A percentile compares a stretch with the other conserved stretches of the same genome.
Evolutionary conservation across 2,797 vertebrate species (phyloP).

Genomic region (Pipistrellus pipistrellus): DNA sequence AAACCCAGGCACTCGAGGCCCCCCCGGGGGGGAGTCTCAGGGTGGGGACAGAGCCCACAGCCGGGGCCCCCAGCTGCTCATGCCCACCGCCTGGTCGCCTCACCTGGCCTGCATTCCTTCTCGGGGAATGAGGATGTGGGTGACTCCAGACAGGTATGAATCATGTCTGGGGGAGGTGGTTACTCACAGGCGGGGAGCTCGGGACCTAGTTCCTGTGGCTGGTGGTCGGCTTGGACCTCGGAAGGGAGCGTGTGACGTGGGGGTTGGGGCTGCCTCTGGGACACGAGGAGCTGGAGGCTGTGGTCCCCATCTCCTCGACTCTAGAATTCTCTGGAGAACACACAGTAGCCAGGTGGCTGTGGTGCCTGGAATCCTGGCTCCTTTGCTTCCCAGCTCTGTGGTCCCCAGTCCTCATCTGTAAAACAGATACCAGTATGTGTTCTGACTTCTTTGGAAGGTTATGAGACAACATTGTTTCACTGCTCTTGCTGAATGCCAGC

Average conservation of each 20-base stretch:
- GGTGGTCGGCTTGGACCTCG: not conserved
- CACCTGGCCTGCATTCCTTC: conserved; percentile 55
- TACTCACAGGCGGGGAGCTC: conserved; percentile 50
- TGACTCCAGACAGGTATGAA: conserved; percentile 77
- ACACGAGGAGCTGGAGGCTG: not conserved
- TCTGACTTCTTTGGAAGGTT: not conserved
- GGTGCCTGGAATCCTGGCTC: rapidly evolving
- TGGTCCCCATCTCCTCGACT: not conserved
- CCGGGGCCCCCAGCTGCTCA: not conserved
- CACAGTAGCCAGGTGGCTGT: not conserved
- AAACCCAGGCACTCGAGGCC: rapidly evolving
- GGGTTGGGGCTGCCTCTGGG: not conserved
- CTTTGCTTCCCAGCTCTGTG: rapidly evolving
- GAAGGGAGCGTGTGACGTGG: not conserved
- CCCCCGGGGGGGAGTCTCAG: not conserved
- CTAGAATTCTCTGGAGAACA: not conserved
- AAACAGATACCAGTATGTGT: rapidly evolving
- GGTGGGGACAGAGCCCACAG: not conserved
- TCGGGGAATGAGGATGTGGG: conserved; percentile 61
- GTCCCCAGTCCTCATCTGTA: not conserved
- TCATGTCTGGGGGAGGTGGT: conserved; percentile 75
- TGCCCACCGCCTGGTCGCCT: not conserved
- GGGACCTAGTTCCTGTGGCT: not conserved
- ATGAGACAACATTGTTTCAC: rapidly evolving
- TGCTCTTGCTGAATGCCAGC: not conserved